Conservation (phyloP, 2,888 invertebrate genomes). For the Phlogophora meticulosa region DNA sequence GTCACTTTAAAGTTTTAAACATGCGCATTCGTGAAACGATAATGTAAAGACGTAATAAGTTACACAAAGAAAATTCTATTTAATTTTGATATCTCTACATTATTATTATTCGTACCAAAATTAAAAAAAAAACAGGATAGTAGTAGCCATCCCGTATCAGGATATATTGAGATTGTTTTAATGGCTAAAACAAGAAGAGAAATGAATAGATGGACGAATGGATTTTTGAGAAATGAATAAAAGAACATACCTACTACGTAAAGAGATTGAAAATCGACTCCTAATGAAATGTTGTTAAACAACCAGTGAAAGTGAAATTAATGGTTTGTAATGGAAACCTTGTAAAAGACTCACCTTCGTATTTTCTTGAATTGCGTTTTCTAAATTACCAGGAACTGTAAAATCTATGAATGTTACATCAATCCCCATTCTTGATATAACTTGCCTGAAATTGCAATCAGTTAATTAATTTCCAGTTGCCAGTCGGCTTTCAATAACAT, state of each 20-base stretch:
- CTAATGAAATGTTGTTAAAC: not conserved
- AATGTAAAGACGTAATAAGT: constrained; percentile 16
- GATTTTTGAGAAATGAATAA: no score
- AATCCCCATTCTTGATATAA: constrained; percentile 92
- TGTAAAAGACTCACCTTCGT: constrained; percentile 93
- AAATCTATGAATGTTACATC: constrained; percentile 95
- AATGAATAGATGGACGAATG: no score
- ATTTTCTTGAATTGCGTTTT: constrained; percentile 94
- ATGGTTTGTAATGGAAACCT: not conserved
- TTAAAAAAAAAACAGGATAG: not conserved
- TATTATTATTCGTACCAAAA: not conserved
- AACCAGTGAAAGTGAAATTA: not conserved
- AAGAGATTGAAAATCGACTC: not conserved
- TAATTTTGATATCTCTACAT: not conserved
- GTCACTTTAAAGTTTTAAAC: constrained; percentile 46
- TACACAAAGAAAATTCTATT: not conserved
- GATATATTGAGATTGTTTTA: not conserved
- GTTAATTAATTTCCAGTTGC: constrained; percentile 3
- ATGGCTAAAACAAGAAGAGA: no score
- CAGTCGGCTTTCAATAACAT: not conserved
- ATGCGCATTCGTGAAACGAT: constrained; percentile 39
- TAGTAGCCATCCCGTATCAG: not conserved
- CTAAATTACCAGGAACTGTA: constrained; percentile 92
- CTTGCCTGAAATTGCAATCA: constrained; percentile 90
- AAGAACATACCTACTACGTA: not conserved